Conservation (phyloP, 2,113 vertebrate genomes). For the Podarcis muralis region DNA sequence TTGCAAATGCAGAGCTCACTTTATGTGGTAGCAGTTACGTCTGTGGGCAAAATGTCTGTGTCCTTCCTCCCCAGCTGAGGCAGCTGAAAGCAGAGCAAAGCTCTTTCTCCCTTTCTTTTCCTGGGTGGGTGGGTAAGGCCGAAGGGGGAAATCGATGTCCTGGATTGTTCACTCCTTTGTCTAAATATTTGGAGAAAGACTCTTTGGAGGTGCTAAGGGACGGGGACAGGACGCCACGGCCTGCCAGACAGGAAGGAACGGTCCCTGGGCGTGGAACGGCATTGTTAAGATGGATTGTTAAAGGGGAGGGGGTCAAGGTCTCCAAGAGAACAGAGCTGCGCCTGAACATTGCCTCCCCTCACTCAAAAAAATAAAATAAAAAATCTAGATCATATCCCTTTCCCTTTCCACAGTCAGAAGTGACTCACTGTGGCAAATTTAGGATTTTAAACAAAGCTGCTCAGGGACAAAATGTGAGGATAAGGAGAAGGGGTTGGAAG, state of each 20-base stretch:
- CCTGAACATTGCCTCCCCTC: background rate
- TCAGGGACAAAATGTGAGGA: background rate
- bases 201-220: background rate
- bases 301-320: background rate
- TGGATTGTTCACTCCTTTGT: conserved; percentile 38
- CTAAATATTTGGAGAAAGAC: conserved; percentile 45
- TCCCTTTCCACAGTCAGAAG: accelerated
- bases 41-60: background rate
- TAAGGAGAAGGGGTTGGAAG: no score
- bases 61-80: background rate
- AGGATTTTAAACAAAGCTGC: background rate
- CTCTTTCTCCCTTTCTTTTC: background rate
- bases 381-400: conserved; percentile 24
- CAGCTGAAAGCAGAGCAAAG: no score
- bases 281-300: background rate
- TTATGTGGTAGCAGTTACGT: no score
- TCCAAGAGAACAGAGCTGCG: background rate
- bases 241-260: background rate
- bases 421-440: background rate
- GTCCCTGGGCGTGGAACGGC: background rate
- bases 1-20: no score
- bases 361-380: background rate
- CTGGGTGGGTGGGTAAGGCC: background rate
- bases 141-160: background rate
- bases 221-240: background rate